Conservation (phyloP, 2,888 invertebrate genomes). For the Pammene aurita region DNA sequence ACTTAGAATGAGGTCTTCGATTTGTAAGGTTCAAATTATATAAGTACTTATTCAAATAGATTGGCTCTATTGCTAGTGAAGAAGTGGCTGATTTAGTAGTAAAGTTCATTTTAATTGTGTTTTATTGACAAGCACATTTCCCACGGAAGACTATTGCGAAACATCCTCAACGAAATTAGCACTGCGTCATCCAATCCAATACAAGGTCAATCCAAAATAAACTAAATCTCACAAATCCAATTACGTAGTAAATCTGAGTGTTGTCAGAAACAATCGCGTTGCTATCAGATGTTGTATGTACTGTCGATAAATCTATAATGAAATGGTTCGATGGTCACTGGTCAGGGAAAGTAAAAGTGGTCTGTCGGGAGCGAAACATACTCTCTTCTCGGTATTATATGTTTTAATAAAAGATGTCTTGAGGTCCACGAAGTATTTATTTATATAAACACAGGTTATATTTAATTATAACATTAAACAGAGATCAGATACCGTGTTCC, state of each 20-base stretch:
- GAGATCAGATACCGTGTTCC: too few relatives aligned
- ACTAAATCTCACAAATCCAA: constrained; percentile 17
- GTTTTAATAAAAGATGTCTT: too few relatives aligned
- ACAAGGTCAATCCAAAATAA: constrained; percentile 40
- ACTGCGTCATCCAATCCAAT: constrained; percentile 15
- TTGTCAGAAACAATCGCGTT: constrained; percentile 15
- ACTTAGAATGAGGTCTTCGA: too few relatives aligned
- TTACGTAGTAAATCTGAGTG: neutral
- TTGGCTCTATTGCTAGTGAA: too few relatives aligned
- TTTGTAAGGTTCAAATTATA: too few relatives aligned
- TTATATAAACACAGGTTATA: too few relatives aligned
- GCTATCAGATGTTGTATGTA: constrained; percentile 28
- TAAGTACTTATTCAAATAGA: too few relatives aligned
- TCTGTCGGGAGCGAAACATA: constrained; percentile 7
- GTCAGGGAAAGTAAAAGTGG: constrained; percentile 34
- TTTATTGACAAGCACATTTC: constrained; percentile 15
- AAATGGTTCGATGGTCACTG: constrained; percentile 16
- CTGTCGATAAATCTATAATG: constrained; percentile 25
- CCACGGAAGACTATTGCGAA: constrained; percentile 33
- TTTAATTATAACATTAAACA: too few relatives aligned
- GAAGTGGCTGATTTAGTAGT: neutral
- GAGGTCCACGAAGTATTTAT: too few relatives aligned
- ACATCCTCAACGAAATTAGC: constrained; percentile 40
- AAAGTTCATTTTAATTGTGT: neutral
- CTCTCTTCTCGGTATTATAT: constrained; percentile 22